Base-by-base conservation (phyloP, 2,797 vertebrate genomes). In the Pangasius mekongensis region DNA sequence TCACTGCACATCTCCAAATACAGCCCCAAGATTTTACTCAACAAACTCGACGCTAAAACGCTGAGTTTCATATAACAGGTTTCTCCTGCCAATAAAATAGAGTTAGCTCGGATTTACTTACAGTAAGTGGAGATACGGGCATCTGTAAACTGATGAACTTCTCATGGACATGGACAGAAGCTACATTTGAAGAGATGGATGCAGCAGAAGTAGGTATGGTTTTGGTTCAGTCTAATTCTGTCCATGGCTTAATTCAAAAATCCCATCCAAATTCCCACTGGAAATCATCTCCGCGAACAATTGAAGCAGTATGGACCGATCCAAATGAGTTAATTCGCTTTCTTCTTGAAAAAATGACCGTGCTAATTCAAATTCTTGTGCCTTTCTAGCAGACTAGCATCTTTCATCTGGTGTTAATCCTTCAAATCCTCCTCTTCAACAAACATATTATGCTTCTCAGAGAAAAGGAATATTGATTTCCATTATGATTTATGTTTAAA, bases 181-280 rank as follows among this genome's bases (percentile, higher is more conserved):
- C 58, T n/a, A 8, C 80, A 62, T 43, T 8, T 16, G 58, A 43
- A 84, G 78, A 85, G n/a, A 66, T 33, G 87, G 88, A 91, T 16
- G 49, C 67, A 81, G 58, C 39, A 87, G 56, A 86, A 64, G 43
- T 67, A 78, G 88, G 91, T 91, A 91, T 14, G 64, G 18, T 84
- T 52, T 13, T 78, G 73, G 62, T 86, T 88, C 16, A 5, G 60
- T 62, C 84, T 67, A 2, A 39, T 27, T 24, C 8, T 71, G 58
- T 76, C 54, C 47, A 73, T 64, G 24, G 20, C 39, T 58, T 3
- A 2, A 43, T 77, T 49, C 0, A 16, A 82, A 18, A 60, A 60
- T 24, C 24, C 18, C 16, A 49, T 39, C 47, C 7, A 30, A 22
- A n/a, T 76, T n/a, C 56, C 30, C 13, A 56, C 11, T 71, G 33